Evolutionary conservation across 2,113 vertebrate species (phyloP).

Genomic region (Halichoeres trimaculatus): DNA sequence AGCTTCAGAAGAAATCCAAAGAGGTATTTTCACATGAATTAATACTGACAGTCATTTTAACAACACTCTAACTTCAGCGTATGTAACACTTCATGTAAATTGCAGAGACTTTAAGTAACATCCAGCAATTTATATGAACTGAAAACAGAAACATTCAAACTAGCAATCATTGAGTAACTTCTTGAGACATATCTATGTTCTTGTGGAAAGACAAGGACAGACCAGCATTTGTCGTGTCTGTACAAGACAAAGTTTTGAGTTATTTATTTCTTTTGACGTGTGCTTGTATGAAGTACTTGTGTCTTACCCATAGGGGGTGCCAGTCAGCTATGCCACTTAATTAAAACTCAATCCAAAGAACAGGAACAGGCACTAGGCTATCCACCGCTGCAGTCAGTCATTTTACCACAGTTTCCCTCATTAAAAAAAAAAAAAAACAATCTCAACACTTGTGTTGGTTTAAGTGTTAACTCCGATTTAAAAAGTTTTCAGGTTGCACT

Average conservation of each 20-base stretch:
- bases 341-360: too few species aligned
- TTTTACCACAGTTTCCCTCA: too few species aligned
- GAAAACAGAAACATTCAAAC: conserved; percentile 9
- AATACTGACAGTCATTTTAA: conserved; percentile 2
- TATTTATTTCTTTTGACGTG: too few species aligned
- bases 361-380: too few species aligned
- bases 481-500: too few species aligned
- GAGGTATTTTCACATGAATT: conserved; percentile 86
- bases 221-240: not conserved
- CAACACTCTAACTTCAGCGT: conserved; percentile 36
- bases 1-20: conserved; percentile 91
- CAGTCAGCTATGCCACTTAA: too few species aligned
- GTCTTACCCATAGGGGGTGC: too few species aligned
- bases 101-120: conserved; percentile 46
- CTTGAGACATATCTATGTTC: not conserved
- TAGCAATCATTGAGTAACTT: not conserved
- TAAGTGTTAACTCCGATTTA: too few species aligned
- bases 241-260: not conserved
- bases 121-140: conserved; percentile 53
- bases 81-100: conserved; percentile 49
- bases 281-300: too few species aligned
- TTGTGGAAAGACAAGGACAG: not conserved
- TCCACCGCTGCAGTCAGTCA: too few species aligned
- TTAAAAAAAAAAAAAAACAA: too few species aligned
- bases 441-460: too few species aligned